Evolutionary conservation across 2,113 vertebrate genomes (phyloP).

Genomic region (Sisor rabdophorus): DNA sequence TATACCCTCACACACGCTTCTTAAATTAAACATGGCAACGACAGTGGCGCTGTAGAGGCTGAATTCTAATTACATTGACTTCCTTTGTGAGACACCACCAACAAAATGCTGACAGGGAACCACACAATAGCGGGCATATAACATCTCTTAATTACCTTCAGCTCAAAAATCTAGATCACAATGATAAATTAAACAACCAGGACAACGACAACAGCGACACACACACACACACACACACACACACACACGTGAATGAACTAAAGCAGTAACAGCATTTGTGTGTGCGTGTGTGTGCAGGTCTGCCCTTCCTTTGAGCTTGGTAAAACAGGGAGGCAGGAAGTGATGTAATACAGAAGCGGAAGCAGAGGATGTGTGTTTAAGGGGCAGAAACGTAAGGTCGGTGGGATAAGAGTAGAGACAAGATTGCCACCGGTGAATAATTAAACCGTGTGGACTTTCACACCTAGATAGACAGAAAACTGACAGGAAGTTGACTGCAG

Average conservation of each 20-base stretch:
- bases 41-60: constrained; percentile 62
- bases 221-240: constrained; percentile 11
- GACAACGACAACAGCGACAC: not conserved
- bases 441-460: constrained; percentile 75
- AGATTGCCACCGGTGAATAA: constrained; percentile 65
- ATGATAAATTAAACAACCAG: constrained; percentile 9
- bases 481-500: constrained; percentile 52
- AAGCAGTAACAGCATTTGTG: constrained; percentile 1
- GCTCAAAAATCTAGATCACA: constrained; percentile 23
- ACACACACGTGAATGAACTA: not conserved
- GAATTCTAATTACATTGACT: constrained; percentile 71
- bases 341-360: constrained; percentile 9
- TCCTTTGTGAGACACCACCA: constrained; percentile 39
- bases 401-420: constrained; percentile 50
- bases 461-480: constrained; percentile 56
- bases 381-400: constrained; percentile 50
- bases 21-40: constrained; percentile 73
- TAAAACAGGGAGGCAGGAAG: not conserved
- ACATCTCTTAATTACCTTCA: constrained; percentile 39
- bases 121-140: constrained; percentile 34
- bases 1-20: constrained; percentile 44
- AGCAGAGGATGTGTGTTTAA: not conserved
- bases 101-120: constrained; percentile 25
- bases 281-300: not conserved
- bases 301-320: constrained; percentile 4